Evolutionary conservation across 1,140 invertebrate genomes (phyloP).

Genomic region (Pseudomyrmex sp.): DNA sequence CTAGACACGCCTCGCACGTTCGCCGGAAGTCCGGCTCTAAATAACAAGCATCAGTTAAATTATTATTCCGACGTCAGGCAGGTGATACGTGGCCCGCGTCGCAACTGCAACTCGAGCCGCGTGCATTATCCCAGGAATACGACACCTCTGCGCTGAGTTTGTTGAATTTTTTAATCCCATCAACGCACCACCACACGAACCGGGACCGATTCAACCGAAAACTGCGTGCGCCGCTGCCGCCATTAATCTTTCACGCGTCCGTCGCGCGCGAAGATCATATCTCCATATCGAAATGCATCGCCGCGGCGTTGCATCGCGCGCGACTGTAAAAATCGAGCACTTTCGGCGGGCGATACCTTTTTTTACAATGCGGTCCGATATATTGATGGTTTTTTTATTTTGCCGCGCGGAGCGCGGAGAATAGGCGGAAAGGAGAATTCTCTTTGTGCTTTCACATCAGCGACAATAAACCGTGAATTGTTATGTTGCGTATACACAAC

Average conservation of each 20-base stretch:
- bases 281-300: conserved; percentile 53
- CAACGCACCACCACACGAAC: conserved; percentile 29
- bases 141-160: conserved; percentile 50
- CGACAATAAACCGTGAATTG: conserved; percentile 14
- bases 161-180: conserved; percentile 71
- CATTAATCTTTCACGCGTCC: conserved; percentile 69
- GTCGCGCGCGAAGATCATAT: conserved; percentile 61
- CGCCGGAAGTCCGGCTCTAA: neutral
- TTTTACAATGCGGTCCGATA: conserved; percentile 33
- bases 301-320: conserved; percentile 33
- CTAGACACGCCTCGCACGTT: conserved; percentile 3
- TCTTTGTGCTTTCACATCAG: neutral
- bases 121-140: conserved; percentile 39
- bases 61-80: conserved; percentile 46
- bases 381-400: conserved; percentile 49
- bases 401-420: neutral
- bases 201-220: conserved; percentile 37
- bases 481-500: conserved; percentile 8
- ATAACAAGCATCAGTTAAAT: conserved; percentile 65
- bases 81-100: neutral
- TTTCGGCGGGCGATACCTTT: conserved; percentile 37
- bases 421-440: neutral
- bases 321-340: conserved; percentile 49
- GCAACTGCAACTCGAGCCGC: neutral
- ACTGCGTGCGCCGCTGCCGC: conserved; percentile 24